Evolutionary conservation across 2,797 vertebrate genomes (phyloP).

Genomic region (Danio albolineatus): DNA sequence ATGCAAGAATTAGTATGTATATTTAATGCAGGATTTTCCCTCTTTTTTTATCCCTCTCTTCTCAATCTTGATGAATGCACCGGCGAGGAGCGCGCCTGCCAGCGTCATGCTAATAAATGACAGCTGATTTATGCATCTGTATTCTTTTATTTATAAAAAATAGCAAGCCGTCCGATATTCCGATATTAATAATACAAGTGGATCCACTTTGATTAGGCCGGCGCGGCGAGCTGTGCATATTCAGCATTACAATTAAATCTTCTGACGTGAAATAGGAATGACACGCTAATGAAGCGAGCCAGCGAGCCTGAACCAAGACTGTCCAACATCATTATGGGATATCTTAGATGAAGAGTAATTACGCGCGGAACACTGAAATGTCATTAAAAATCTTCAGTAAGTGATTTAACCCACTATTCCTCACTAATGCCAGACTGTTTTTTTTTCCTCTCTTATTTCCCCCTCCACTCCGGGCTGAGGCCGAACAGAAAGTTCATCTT

Average conservation of each 20-base stretch:
- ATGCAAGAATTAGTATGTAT: conserved; percentile 98
- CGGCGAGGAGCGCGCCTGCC: conserved; percentile 84
- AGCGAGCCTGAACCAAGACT: conserved; percentile 99
- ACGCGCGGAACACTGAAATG: conserved; percentile 99
- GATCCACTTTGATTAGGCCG: conserved; percentile 99
- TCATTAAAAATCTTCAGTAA: conserved; percentile 99
- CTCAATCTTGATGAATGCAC: conserved; percentile 95
- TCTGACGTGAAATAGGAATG: conserved; percentile 99
- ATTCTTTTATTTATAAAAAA: conserved; percentile 99
- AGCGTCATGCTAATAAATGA: conserved; percentile 99
- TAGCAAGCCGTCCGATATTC: conserved; percentile 99
- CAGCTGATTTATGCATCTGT: conserved; percentile 99
- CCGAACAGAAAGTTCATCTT: conserved; percentile 86
- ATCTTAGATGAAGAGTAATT: conserved; percentile 99
- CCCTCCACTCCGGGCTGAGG: conserved; percentile 73
- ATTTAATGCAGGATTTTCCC: conserved; percentile 90
- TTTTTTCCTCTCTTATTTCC: conserved; percentile 38
- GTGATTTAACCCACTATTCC: conserved; percentile 99
- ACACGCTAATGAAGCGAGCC: conserved; percentile 99
- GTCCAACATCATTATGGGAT: conserved; percentile 99
- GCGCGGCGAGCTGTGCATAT: conserved; percentile 99
- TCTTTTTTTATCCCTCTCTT: conserved; percentile 76
- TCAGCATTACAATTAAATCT: conserved; percentile 99
- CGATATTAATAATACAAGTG: conserved; percentile 99
- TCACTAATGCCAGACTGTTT: conserved; percentile 83